These are phyloP conservation scores for Pristionchus entomophagus DNA, from an alignment of 2,888 invertebrate species.

Conservation along the genomic window DNA sequence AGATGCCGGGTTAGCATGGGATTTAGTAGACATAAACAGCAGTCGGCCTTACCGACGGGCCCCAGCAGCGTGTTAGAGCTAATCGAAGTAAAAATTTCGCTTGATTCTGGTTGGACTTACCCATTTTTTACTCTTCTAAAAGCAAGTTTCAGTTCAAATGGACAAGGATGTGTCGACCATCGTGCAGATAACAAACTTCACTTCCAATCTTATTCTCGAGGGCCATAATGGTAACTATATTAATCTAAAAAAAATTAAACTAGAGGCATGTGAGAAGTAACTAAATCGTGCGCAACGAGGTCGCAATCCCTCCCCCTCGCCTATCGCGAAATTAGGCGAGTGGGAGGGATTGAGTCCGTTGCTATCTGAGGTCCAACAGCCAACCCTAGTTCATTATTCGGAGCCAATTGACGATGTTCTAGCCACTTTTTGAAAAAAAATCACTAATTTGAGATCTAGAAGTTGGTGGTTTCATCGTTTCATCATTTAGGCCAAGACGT, in stretches of 20 bases:
- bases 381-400: neutral
- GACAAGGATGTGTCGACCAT: neutral
- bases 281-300: no score
- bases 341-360: no score
- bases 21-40: no score
- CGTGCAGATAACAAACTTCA: slow-evolving; percentile 4
- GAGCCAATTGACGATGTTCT: neutral
- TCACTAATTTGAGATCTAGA: neutral
- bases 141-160: slow-evolving; percentile 34
- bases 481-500: neutral
- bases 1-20: no score
- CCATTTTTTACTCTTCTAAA: no score
- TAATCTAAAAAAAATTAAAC: neutral
- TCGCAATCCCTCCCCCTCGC: no score
- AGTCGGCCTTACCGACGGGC: no score
- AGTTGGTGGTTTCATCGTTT: neutral
- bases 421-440: no score
- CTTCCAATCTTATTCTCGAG: slow-evolving; percentile 31
- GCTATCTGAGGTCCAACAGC: no score
- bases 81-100: neutral
- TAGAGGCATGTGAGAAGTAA: neutral
- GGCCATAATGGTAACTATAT: slow-evolving; percentile 6
- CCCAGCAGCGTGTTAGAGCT: no score
- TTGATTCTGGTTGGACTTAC: no score
- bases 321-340: no score